These are phyloP conservation scores for Oxycera nigricornis DNA, from an alignment of 2,888 invertebrate species.

Conservation along the genomic window DNA sequence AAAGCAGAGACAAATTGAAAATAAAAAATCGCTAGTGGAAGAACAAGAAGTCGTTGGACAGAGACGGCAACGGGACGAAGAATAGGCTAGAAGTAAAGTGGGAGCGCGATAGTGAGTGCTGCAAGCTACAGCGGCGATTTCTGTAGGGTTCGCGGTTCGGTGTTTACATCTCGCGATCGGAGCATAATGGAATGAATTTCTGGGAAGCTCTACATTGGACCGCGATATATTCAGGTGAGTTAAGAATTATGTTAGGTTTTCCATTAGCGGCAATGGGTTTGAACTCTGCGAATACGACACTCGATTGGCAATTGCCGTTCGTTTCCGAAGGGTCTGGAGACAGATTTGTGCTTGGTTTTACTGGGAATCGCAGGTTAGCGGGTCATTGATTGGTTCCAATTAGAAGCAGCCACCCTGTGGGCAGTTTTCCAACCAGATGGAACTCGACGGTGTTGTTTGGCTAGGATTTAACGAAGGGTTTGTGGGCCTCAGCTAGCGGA, in stretches of 20 bases:
- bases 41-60: conserved; percentile 11
- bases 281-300: neutral
- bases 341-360: neutral
- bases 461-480: too few relatives aligned
- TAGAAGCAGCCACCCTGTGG: neutral
- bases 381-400: neutral
- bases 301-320: neutral
- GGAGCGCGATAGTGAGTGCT: neutral
- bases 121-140: conserved; percentile 14
- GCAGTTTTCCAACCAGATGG: neutral
- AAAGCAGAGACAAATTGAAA: conserved; percentile 3
- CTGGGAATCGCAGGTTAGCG: neutral
- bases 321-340: neutral
- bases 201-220: neutral
- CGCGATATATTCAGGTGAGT: conserved; percentile 19
- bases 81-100: neutral
- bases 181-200: conserved; percentile 16
- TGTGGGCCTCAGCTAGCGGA: too few relatives aligned
- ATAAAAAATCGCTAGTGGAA: neutral
- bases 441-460: too few relatives aligned
- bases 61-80: neutral
- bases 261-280: neutral
- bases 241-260: neutral
- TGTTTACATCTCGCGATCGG: conserved; percentile 29
- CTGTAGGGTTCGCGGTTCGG: conserved; percentile 14